These are phyloP conservation scores for Brachyrhaphis roseni DNA, from an alignment of 2,797 vertebrate genomes.

Conservation along the genomic window DNA sequence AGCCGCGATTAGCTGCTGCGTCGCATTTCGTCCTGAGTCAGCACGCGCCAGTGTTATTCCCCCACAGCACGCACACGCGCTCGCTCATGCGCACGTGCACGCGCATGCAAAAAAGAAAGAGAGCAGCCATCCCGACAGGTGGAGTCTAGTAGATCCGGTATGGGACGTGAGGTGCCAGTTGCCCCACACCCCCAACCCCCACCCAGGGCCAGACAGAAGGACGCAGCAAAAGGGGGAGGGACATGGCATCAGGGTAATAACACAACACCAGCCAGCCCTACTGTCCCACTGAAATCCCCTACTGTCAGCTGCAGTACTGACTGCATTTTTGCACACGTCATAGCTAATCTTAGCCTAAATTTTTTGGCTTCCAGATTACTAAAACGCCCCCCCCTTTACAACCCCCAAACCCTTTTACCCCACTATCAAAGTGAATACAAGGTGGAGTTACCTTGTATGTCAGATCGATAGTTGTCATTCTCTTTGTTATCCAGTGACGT, in stretches of 20 bases:
- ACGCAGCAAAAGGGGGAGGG: conserved; percentile 31
- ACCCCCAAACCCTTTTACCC: background rate
- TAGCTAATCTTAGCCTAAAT: background rate
- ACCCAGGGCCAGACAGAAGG: conserved; percentile 19
- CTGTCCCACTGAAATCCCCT: background rate
- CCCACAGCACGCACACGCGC: background rate
- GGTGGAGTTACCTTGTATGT: background rate
- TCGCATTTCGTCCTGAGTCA: background rate
- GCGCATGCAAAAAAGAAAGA: background rate
- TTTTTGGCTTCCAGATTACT: background rate
- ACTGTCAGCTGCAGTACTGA: background rate
- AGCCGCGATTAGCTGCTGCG: background rate
- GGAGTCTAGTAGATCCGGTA: conserved; percentile 57
- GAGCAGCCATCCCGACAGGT: conserved; percentile 59
- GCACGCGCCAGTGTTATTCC: background rate
- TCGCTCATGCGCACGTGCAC: background rate
- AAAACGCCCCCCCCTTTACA: background rate
- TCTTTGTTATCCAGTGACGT: background rate
- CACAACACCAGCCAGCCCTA: background rate
- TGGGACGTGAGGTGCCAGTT: conserved; percentile 18
- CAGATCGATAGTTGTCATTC: background rate
- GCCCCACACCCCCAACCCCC: conserved; percentile 22
- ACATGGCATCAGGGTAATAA: conserved; percentile 9
- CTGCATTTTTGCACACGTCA: background rate
- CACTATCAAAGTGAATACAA: background rate